Percentiles rank a stretch among this genome's conserved stretches.
Conservation (phyloP, 2,113 vertebrate species). For the Symphodus melops region DNA sequence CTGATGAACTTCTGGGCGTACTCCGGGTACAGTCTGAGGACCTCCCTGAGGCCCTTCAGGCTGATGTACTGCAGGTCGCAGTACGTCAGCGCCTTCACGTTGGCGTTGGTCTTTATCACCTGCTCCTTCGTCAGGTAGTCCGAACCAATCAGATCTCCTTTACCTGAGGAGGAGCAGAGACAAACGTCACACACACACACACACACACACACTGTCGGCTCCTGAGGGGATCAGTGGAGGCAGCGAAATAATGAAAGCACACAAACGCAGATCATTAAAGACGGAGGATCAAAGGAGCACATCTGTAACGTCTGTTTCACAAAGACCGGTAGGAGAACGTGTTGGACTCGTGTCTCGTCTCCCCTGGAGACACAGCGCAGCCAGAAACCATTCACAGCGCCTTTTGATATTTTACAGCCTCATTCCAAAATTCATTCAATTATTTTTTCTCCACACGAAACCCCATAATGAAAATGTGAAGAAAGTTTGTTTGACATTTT, state of each 20-base stretch:
- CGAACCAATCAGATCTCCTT: constrained; percentile 87
- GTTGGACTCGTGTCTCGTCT: background rate
- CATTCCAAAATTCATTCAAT: too few relatives aligned
- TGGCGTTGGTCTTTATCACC: constrained; percentile 88
- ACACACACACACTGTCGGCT: constrained; percentile 1
- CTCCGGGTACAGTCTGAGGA: constrained; percentile 86
- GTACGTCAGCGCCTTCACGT: constrained; percentile 88
- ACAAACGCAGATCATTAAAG: constrained; percentile 11
- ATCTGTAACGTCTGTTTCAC: background rate
- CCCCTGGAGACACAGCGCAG: too few relatives aligned
- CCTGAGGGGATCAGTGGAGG: constrained; percentile 3
- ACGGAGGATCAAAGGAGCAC: background rate
- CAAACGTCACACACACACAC: constrained; percentile 1
- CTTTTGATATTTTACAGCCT: too few relatives aligned
- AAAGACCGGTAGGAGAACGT: background rate
- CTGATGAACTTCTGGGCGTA: constrained; percentile 87
- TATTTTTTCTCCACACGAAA: too few relatives aligned
- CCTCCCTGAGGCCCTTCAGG: constrained; percentile 86
- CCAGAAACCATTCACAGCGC: too few relatives aligned
- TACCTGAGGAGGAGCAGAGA: constrained; percentile 69
- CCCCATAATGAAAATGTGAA: too few relatives aligned
- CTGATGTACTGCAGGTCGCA: constrained; percentile 89
- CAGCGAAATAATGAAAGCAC: background rate
- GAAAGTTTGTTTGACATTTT: too few relatives aligned
- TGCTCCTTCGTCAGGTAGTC: constrained; percentile 86